Conservation (phyloP, 92 coral and sea anemone species). For the Nematostella vectensis region DNA sequence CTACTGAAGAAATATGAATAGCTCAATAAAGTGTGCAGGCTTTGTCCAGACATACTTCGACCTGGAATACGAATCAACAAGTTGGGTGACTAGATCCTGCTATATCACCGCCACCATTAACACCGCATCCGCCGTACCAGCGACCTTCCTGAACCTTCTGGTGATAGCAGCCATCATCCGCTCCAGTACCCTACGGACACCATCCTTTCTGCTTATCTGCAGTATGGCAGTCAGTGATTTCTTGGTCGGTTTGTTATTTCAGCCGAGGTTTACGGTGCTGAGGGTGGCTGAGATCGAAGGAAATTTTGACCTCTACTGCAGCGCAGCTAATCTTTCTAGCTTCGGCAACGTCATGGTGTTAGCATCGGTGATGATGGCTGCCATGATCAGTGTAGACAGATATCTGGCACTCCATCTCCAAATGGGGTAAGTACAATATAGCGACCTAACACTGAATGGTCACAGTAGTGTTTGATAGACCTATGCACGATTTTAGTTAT, state of each 20-base stretch:
- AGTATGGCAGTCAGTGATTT: background rate
- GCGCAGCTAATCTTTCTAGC: background rate
- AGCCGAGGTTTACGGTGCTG: background rate
- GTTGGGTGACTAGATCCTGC: background rate
- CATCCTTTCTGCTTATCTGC: background rate
- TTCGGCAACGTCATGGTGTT: background rate
- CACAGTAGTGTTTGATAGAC: too few relatives aligned
- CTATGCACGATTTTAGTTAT: too few relatives aligned
- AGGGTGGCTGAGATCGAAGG: background rate
- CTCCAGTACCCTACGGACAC: background rate
- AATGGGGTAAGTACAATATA: too few relatives aligned
- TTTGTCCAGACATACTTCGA: background rate
- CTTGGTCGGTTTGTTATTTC: background rate
- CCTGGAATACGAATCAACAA: background rate
- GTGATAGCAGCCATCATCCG: background rate
- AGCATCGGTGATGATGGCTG: background rate
- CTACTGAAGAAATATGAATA: too few relatives aligned
- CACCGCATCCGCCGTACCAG: background rate
- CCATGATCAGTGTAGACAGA: background rate
- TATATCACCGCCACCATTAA: background rate
- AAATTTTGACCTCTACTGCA: background rate
- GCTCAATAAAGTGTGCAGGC: background rate
- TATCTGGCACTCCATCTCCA: background rate
- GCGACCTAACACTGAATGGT: too few relatives aligned
- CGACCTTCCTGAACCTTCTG: background rate